These are phyloP conservation scores for Diprion similis DNA, from an alignment of 1,140 invertebrate species.

Conservation along the genomic window DNA sequence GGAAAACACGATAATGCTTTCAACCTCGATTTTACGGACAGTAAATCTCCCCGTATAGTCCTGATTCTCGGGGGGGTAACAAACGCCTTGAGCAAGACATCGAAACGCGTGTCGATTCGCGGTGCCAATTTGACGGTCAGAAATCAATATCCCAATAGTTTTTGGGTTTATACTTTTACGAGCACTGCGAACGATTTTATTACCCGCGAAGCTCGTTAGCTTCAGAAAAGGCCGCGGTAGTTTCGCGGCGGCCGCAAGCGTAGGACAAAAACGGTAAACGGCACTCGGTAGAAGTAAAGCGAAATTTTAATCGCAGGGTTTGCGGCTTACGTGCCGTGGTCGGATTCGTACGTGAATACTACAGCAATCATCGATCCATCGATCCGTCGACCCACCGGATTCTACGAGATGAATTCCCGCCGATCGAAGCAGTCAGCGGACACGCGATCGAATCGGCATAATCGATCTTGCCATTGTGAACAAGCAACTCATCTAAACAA, in stretches of 20 bases:
- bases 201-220: not conserved
- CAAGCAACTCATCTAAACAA: not conserved
- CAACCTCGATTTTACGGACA: too few species aligned
- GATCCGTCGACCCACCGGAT: too few species aligned
- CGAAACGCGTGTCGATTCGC: not conserved
- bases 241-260: not conserved
- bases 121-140: not conserved
- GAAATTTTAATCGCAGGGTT: not conserved
- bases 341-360: not conserved
- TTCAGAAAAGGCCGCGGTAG: not conserved
- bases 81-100: too few species aligned
- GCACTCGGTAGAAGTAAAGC: not conserved
- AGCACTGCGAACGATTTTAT: slow-evolving; percentile 4
- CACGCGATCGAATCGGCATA: too few species aligned
- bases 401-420: too few species aligned
- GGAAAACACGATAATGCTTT: too few species aligned
- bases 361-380: not conserved
- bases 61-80: too few species aligned
- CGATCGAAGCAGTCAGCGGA: too few species aligned
- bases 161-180: not conserved
- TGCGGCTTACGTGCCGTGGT: not conserved
- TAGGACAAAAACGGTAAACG: not conserved
- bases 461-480: too few species aligned
- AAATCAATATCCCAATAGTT: slow-evolving; percentile 1
- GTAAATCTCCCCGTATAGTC: too few species aligned